Conservation (phyloP, 2,888 invertebrate species). For the Torymus tubicola region DNA sequence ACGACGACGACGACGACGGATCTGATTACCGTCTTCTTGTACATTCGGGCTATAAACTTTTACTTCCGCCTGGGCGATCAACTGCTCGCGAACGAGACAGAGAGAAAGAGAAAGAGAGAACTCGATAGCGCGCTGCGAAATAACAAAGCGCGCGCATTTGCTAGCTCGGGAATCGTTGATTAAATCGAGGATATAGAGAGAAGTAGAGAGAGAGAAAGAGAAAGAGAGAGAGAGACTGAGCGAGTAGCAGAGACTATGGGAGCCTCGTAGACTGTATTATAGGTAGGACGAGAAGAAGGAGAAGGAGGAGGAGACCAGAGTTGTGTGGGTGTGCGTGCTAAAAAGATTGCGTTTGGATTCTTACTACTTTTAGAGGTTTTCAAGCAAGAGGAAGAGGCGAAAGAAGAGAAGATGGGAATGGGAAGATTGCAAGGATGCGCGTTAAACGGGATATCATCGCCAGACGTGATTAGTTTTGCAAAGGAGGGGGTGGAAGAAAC, state of each 20-base stretch:
- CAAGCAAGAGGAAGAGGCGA: background rate
- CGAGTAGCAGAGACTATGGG: slow-evolving; percentile 21
- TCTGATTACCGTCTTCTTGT: slow-evolving; percentile 58
- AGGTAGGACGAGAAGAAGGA: too few species aligned
- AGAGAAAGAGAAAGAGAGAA: slow-evolving; percentile 29
- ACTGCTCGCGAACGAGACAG: background rate
- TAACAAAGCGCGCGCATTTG: slow-evolving; percentile 14
- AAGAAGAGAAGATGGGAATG: too few species aligned
- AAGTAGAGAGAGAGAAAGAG: background rate
- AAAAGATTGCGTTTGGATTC: slow-evolving; percentile 39
- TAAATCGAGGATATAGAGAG: slow-evolving; percentile 29
- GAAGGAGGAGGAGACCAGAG: too few species aligned
- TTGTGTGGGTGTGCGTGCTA: slow-evolving; percentile 29
- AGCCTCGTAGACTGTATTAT: background rate
- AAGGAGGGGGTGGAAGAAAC: too few species aligned
- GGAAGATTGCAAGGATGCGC: background rate
- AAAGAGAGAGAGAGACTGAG: too few species aligned
- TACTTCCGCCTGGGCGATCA: slow-evolving; percentile 48
- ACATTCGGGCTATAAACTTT: slow-evolving; percentile 40
- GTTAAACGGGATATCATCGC: background rate
- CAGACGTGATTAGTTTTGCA: slow-evolving; percentile 14
- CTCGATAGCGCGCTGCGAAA: slow-evolving; percentile 35
- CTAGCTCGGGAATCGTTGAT: slow-evolving; percentile 35
- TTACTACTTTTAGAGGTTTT: slow-evolving; percentile 21
- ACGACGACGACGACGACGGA: slow-evolving; percentile 52